These are phyloP conservation scores for Panagrolaimus sp. DNA, from an alignment of 1,140 invertebrate species.

Conservation along the genomic window DNA sequence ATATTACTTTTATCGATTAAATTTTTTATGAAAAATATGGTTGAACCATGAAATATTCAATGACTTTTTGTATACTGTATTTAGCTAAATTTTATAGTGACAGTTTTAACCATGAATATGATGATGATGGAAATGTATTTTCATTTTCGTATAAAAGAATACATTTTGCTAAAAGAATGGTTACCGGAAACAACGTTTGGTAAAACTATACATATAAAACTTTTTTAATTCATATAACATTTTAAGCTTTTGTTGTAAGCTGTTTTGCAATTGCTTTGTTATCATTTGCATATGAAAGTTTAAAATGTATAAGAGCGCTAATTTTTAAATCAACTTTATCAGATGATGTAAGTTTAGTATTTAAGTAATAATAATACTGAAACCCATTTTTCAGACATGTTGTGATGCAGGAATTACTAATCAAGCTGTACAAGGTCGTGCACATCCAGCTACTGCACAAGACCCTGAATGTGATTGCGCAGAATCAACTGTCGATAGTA, in stretches of 20 bases:
- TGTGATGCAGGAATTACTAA: not conserved
- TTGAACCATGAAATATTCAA: not conserved
- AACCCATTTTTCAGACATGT: not conserved
- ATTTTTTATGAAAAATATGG: not conserved
- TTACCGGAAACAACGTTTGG: conserved; percentile 28
- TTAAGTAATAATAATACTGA: not conserved
- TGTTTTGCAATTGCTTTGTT: conserved; percentile 25
- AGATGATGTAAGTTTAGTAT: not conserved
- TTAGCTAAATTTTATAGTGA: not conserved
- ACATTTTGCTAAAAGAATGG: conserved; percentile 41
- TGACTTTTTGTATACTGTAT: not conserved
- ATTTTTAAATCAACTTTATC: not conserved
- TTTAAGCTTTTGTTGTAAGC: conserved; percentile 30
- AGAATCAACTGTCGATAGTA: not conserved
- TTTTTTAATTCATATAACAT: conserved; percentile 6
- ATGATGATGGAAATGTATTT: conserved; percentile 52
- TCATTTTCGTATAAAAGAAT: conserved; percentile 41
- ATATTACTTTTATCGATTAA: not conserved
- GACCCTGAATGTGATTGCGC: conserved; percentile 15
- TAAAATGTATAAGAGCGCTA: not conserved
- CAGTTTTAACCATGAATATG: conserved; percentile 21
- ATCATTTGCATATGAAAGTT: conserved; percentile 22
- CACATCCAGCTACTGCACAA: not conserved
- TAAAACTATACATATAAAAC: conserved; percentile 7
- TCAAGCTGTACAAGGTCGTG: not conserved